These are phyloP conservation scores for Gryllus longicercus DNA, from an alignment of 2,888 invertebrate species.

Conservation along the genomic window DNA sequence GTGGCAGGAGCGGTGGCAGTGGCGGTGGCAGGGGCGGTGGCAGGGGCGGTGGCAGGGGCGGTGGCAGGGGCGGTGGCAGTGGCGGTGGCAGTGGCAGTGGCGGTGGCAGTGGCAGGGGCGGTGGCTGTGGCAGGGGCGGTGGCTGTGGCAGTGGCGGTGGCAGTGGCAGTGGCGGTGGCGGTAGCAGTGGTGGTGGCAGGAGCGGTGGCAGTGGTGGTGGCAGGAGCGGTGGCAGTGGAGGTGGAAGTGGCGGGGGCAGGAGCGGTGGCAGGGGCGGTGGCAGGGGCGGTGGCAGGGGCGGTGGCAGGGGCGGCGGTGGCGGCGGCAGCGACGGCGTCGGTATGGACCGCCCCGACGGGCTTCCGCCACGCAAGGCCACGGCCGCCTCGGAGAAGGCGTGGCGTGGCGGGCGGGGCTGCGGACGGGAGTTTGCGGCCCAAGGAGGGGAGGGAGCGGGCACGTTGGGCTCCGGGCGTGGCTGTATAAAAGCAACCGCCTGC, in stretches of 20 bases:
- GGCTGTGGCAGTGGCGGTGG: no score
- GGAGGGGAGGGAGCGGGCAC: no score
- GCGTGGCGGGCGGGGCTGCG: neutral
- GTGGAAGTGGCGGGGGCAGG: neutral
- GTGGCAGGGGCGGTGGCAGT: no score
- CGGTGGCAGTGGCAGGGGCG: no score
- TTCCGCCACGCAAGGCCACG: neutral
- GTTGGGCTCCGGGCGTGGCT: neutral
- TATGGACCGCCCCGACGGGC: neutral
- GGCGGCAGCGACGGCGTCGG: neutral
- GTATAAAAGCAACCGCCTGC: constrained; percentile 24
- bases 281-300: neutral
- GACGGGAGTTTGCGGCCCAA: no score
- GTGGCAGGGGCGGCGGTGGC: neutral
- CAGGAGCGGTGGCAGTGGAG: neutral
- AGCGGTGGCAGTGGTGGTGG: neutral
- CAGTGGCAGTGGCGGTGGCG: no score
- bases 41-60: no score
- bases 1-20: no score
- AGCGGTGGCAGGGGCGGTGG: neutral
- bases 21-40: no score
- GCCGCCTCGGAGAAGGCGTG: constrained; percentile 23
- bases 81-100: no score
- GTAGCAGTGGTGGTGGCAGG: no score
- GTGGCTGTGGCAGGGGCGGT: no score